phyloP scores from a whole-genome alignment of 2,888 invertebrate genomes.

The Cephus runcator region DNA sequence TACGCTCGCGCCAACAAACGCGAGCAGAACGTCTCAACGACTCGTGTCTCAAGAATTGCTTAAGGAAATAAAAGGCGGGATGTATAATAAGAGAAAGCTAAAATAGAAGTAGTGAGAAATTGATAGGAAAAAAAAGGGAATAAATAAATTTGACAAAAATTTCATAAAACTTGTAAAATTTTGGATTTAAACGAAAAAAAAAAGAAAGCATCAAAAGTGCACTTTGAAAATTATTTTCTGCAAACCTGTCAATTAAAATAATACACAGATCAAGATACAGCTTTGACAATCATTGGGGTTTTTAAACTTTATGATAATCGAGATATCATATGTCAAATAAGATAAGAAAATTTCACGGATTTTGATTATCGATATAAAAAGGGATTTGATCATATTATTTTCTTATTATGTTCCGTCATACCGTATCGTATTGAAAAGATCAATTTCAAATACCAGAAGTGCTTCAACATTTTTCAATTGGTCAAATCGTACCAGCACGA shows the following conservation, averaged over 20 bases:
- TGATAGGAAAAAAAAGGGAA: not conserved
- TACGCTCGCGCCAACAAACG: conserved; percentile 18
- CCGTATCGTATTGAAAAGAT: not conserved
- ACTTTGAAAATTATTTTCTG: not conserved
- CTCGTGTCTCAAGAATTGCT: not conserved
- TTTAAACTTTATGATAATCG: not conserved
- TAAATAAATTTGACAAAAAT: not conserved
- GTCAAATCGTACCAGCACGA: not conserved
- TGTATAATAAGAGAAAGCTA: not conserved
- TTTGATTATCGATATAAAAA: not conserved
- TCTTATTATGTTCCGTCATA: not conserved
- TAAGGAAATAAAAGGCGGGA: not conserved
- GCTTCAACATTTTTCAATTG: not conserved
- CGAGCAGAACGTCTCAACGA: conserved; percentile 14
- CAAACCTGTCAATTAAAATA: not conserved
- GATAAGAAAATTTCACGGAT: not conserved
- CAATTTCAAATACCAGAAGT: not conserved
- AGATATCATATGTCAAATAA: not conserved
- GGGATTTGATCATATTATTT: not conserved
- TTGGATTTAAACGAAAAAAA: not conserved
- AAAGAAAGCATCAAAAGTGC: not conserved
- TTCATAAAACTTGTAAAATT: not conserved
- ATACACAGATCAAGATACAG: not conserved
- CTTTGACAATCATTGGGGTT: not conserved
- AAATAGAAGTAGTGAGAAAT: not conserved